A percentile compares a stretch with the other conserved stretches of the same genome.
Evolutionary conservation across 2,113 vertebrate genomes (phyloP).

Genomic region (Myotis davidii): DNA sequence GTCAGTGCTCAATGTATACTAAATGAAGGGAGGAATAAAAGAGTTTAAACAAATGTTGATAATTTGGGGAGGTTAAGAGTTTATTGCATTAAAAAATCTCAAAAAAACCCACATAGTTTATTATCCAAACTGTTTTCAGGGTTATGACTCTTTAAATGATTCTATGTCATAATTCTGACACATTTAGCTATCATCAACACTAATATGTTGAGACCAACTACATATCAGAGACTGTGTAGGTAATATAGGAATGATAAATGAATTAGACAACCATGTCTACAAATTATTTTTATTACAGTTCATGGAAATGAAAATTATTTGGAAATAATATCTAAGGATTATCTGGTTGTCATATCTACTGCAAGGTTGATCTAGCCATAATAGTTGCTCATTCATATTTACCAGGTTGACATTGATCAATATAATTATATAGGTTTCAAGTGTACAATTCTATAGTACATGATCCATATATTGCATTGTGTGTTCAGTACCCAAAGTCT

Average conservation of each 20-base stretch:
- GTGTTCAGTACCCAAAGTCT: neutral
- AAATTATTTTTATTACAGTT: neutral
- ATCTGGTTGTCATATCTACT: neutral
- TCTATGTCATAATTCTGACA: neutral
- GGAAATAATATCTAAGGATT: neutral
- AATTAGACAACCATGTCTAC: neutral
- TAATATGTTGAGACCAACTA: neutral
- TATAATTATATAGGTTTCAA: neutral
- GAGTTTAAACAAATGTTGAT: neutral
- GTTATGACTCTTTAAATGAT: neutral
- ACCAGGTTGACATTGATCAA: neutral
- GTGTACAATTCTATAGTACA: neutral
- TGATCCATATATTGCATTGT: neutral
- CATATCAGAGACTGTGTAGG: neutral
- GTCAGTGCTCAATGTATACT: neutral
- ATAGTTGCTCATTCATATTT: neutral
- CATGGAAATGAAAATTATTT: neutral
- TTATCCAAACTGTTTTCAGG: neutral
- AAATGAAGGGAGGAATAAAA: neutral
- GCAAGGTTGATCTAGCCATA: neutral
- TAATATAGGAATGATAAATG: neutral
- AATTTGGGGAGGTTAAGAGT: neutral
- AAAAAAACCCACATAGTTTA: neutral
- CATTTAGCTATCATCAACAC: neutral
- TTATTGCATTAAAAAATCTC: neutral